A percentile compares a stretch with the other conserved stretches of the same genome.
Evolutionary conservation across 2,797 vertebrate species (phyloP).

Genomic region (Rhyacichthys aspro): DNA sequence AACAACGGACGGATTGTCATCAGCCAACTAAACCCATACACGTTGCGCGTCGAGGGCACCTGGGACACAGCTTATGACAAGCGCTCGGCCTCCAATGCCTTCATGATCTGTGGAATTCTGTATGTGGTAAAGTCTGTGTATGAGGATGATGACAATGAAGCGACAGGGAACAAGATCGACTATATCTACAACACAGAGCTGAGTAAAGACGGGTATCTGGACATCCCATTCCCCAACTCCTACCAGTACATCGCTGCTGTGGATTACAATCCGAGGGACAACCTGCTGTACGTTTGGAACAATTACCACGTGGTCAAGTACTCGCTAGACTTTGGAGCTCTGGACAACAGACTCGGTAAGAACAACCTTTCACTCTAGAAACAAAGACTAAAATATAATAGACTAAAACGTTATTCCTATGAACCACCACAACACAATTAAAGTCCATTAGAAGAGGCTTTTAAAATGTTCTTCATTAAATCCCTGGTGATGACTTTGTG

Average conservation of each 20-base stretch:
- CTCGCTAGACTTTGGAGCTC: conserved; percentile 92
- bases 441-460: no score
- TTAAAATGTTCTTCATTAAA: no score
- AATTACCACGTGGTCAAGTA: conserved; percentile 99
- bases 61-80: conserved; percentile 99
- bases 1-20: conserved; percentile 98
- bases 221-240: conserved; percentile 96
- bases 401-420: no score
- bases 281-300: conserved; percentile 99
- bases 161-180: conserved; percentile 99
- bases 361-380: neutral
- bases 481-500: no score
- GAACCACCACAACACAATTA: no score
- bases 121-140: conserved; percentile 98
- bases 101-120: conserved; percentile 99
- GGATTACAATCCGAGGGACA: conserved; percentile 99
- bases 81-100: conserved; percentile 96
- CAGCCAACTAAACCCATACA: conserved; percentile 97
- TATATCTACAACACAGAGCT: conserved; percentile 99
- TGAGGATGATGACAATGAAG: conserved; percentile 97
- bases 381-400: no score
- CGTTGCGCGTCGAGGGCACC: conserved; percentile 92
- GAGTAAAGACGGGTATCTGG: conserved; percentile 92
- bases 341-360: conserved; percentile 95
- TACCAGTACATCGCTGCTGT: conserved; percentile 99